These are phyloP conservation scores for Spongia lamella DNA, from an alignment of 37 sponge, comb jelly and placozoan genomes.

Conservation along the genomic window DNA sequence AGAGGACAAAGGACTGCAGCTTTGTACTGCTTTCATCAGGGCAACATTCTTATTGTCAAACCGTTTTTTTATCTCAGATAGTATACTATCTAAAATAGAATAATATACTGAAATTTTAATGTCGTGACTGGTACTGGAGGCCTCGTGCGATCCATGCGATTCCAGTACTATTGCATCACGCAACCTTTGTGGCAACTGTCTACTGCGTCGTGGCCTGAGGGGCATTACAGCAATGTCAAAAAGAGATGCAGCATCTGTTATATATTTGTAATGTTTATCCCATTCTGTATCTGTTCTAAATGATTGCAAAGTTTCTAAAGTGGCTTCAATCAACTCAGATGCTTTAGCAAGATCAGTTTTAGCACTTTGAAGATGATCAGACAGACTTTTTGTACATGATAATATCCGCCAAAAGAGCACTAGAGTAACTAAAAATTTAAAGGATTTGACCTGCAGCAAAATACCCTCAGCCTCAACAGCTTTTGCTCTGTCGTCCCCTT, in stretches of 20 bases:
- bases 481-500: constrained; percentile 54
- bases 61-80: constrained; percentile 13
- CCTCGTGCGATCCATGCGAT: constrained; percentile 28
- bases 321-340: constrained; percentile 39
- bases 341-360: constrained; percentile 31
- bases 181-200: constrained; percentile 11
- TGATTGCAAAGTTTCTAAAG: constrained; percentile 5
- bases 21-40: constrained; percentile 22
- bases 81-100: constrained; percentile 24
- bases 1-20: constrained; percentile 13
- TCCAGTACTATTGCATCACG: constrained; percentile 30
- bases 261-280: constrained; percentile 38
- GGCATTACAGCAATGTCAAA: constrained; percentile 17
- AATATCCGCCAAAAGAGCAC: too few relatives aligned
- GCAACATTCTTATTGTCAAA: constrained; percentile 10
- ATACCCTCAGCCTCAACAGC: constrained; percentile 61
- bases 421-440: too few relatives aligned
- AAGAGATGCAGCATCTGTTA: constrained; percentile 20
- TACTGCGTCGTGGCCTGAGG: constrained; percentile 18
- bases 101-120: constrained; percentile 22
- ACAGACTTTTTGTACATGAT: constrained; percentile 57
- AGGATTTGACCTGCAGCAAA: constrained; percentile 53
- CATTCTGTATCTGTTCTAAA: constrained; percentile 49
- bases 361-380: constrained; percentile 53
- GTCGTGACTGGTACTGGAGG: too few relatives aligned